Evolutionary conservation across 2,113 vertebrate species (phyloP).

Genomic region (Neotoma lepida): DNA sequence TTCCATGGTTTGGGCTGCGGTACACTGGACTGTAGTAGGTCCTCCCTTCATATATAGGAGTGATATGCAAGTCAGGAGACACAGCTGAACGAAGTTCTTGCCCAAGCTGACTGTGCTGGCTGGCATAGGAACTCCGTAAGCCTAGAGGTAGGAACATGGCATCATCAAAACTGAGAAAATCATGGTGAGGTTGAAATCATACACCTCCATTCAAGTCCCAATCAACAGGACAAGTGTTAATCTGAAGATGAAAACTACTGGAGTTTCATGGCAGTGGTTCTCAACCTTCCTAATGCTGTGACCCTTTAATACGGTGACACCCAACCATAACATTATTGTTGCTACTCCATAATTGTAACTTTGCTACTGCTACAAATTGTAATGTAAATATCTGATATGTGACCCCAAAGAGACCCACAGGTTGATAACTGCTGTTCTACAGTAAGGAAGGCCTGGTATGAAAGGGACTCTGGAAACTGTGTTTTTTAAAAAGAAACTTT

Average conservation of each 20-base stretch:
- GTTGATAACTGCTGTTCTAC: not conserved
- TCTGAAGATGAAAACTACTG: slow-evolving; percentile 6
- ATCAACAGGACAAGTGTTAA: not conserved
- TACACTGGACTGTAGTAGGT: slow-evolving; percentile 94
- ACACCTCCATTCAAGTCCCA: not conserved
- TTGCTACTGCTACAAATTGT: not conserved
- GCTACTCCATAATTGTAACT: not conserved
- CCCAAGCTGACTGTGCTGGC: slow-evolving; percentile 95
- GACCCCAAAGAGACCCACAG: not conserved
- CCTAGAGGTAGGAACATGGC: slow-evolving; percentile 84
- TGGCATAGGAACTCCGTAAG: slow-evolving; percentile 93
- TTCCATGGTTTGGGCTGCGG: slow-evolving; percentile 90
- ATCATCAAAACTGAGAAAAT: not conserved
- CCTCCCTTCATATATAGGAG: slow-evolving; percentile 96
- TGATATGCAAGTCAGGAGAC: slow-evolving; percentile 95
- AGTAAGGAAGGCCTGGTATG: not conserved
- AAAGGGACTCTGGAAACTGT: not conserved
- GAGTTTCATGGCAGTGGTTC: not conserved
- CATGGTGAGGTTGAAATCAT: not conserved
- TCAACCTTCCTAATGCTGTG: not conserved
- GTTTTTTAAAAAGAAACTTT: slow-evolving; percentile 17
- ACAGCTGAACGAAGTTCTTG: slow-evolving; percentile 92
- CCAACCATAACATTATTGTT: not conserved
- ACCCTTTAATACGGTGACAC: not conserved
- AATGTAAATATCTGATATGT: not conserved